phyloP scores from a whole-genome alignment of 2,888 invertebrate genomes.

The Tryphoninae sp. region DNA sequence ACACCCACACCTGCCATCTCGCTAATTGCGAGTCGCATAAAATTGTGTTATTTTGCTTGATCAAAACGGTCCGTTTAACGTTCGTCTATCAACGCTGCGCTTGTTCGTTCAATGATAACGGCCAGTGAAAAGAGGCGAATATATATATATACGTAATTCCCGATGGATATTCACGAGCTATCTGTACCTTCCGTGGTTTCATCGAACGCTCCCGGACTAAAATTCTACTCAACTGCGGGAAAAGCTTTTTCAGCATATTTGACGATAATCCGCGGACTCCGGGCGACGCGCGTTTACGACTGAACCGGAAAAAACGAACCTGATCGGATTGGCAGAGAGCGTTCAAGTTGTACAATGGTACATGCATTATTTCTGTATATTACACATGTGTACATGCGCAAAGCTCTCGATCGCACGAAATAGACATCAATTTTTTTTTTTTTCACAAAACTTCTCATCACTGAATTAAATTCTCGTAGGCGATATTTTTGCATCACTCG shows the following conservation, averaged over 20 bases:
- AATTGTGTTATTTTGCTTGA: conserved; percentile 35
- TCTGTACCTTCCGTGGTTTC: not conserved
- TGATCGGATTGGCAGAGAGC: conserved; percentile 10
- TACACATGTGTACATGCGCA: not conserved
- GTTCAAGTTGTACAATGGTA: conserved; percentile 10
- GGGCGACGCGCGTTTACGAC: conserved; percentile 33
- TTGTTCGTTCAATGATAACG: conserved; percentile 36
- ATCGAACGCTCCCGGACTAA: conserved; percentile 21
- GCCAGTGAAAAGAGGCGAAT: not conserved
- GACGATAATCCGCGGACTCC: conserved; percentile 52
- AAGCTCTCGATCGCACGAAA: conserved; percentile 29
- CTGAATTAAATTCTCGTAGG: conserved; percentile 30
- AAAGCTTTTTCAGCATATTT: conserved; percentile 56
- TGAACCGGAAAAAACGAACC: conserved; percentile 43
- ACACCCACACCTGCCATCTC: not conserved
- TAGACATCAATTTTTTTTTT: conserved; percentile 13
- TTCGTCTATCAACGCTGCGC: conserved; percentile 33
- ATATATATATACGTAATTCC: not conserved
- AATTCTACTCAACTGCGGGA: conserved; percentile 31
- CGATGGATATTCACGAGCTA: not conserved
- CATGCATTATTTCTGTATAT: conserved; percentile 29
- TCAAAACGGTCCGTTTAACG: conserved; percentile 23
- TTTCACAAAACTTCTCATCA: conserved; percentile 31
- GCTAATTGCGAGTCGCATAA: conserved; percentile 40
- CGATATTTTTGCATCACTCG: not conserved